Evolutionary conservation across 2,888 invertebrate genomes (phyloP).

Genomic region (Yponomeuta malinellus): DNA sequence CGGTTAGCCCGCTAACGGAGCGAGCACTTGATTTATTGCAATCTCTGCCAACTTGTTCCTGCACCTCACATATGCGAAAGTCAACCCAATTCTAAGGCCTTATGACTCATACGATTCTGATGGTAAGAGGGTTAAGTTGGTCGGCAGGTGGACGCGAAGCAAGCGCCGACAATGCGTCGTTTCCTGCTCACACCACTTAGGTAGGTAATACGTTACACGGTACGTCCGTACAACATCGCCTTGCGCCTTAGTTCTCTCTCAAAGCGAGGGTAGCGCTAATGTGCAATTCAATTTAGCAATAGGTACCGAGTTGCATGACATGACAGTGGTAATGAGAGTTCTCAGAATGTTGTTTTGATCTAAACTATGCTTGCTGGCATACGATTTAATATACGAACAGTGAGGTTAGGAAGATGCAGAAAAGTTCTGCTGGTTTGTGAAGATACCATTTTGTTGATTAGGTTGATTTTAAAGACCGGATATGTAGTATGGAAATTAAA

Average conservation of each 20-base stretch:
- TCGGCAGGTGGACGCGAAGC: not conserved
- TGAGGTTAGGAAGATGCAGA: too few relatives aligned
- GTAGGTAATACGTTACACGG: not conserved
- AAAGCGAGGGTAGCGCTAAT: not conserved
- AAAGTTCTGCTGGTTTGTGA: too few relatives aligned
- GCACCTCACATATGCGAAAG: not conserved
- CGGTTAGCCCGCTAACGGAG: constrained; percentile 14
- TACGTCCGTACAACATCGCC: not conserved
- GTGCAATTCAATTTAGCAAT: not conserved
- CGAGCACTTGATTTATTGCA: constrained; percentile 11
- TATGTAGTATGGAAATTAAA: too few relatives aligned
- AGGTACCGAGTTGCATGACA: not conserved
- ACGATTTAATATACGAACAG: too few relatives aligned
- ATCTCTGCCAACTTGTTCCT: not conserved
- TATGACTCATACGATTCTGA: not conserved
- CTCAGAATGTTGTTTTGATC: too few relatives aligned
- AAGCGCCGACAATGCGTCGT: constrained; percentile 4
- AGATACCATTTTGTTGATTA: too few relatives aligned
- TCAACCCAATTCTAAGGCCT: not conserved
- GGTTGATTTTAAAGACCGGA: too few relatives aligned
- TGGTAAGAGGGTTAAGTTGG: not conserved
- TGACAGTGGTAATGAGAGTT: too few relatives aligned
- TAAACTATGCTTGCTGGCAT: too few relatives aligned
- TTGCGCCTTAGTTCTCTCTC: not conserved
- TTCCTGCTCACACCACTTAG: constrained; percentile 6